Conservation (phyloP, 2,797 vertebrate species). For the Sciurus carolinensis region DNA sequence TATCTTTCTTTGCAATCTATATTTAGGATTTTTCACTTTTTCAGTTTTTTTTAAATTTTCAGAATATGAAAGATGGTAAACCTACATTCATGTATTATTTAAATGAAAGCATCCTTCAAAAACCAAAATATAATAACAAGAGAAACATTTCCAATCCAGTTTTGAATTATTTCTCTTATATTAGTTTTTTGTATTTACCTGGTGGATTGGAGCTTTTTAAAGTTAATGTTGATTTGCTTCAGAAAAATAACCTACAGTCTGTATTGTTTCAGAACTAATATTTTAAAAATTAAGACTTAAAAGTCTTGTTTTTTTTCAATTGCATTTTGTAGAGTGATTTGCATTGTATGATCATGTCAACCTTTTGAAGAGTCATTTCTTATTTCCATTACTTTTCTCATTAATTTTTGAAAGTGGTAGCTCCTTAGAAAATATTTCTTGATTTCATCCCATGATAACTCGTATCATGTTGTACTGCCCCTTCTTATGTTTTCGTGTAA, state of each 20-base stretch:
- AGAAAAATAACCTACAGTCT: slow-evolving; percentile 18
- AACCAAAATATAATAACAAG: slow-evolving; percentile 27
- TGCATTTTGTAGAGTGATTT: slow-evolving; percentile 35
- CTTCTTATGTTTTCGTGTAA: background rate
- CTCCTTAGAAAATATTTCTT: slow-evolving; percentile 36
- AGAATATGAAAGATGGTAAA: background rate
- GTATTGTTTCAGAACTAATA: slow-evolving; percentile 14
- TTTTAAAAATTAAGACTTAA: slow-evolving; percentile 46
- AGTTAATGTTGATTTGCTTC: slow-evolving; percentile 1
- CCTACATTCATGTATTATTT: background rate
- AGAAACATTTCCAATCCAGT: slow-evolving; percentile 28
- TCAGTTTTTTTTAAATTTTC: slow-evolving; percentile 56
- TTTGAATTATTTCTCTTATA: slow-evolving; percentile 38
- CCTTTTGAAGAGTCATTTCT: slow-evolving; percentile 37
- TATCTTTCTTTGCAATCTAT: slow-evolving; percentile 44
- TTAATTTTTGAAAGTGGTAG: background rate
- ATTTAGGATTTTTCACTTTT: slow-evolving; percentile 48
- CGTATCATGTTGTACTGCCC: background rate
- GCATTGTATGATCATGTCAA: background rate
- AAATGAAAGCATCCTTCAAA: slow-evolving; percentile 45
- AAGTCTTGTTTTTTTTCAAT: slow-evolving; percentile 15
- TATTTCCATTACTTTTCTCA: slow-evolving; percentile 19
- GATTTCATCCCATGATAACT: slow-evolving; percentile 13
- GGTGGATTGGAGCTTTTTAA: background rate
- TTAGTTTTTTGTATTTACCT: slow-evolving; percentile 53